These are phyloP conservation scores for Pyrochroa serraticornis DNA, from an alignment of 2,888 invertebrate species.

Conservation along the genomic window DNA sequence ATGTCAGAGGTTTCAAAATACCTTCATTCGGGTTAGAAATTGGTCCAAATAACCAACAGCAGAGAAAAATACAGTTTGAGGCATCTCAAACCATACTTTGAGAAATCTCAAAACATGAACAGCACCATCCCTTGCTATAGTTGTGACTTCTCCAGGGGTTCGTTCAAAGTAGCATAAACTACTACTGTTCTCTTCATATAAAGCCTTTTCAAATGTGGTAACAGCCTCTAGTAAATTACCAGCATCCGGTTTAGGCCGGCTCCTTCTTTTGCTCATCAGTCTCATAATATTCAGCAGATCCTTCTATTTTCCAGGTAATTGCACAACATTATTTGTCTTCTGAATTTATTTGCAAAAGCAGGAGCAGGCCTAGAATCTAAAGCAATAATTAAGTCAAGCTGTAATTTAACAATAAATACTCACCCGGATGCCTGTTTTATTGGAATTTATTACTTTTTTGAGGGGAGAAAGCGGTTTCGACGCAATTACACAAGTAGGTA, in stretches of 20 bases:
- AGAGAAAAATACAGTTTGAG: conserved; percentile 77
- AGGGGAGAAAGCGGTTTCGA: no score
- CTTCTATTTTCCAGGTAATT: conserved; percentile 13
- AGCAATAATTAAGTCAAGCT: conserved; percentile 26
- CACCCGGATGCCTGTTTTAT: conserved; percentile 42
- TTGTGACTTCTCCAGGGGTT: conserved; percentile 70
- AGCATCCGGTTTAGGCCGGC: conserved; percentile 56
- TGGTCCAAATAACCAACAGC: conserved; percentile 76
- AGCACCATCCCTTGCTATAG: conserved; percentile 78
- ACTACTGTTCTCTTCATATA: conserved; percentile 43
- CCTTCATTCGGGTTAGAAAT: conserved; percentile 84
- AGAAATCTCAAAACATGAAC: conserved; percentile 81
- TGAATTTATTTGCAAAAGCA: conserved; percentile 41
- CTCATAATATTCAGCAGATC: conserved; percentile 39
- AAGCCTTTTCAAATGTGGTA: conserved; percentile 50
- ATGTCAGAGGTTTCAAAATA: no score
- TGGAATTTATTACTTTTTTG: not conserved
- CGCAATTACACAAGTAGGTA: no score
- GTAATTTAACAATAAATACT: conserved; percentile 21
- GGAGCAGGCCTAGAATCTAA: conserved; percentile 48
- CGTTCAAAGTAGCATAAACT: conserved; percentile 30
- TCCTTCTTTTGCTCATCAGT: conserved; percentile 52
- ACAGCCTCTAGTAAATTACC: conserved; percentile 46
- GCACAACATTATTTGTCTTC: conserved; percentile 17
- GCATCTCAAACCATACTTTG: conserved; percentile 85